These are phyloP conservation scores for Amblyopsis hoosieri DNA, from an alignment of 2,797 vertebrate genomes.

Conservation along the genomic window DNA sequence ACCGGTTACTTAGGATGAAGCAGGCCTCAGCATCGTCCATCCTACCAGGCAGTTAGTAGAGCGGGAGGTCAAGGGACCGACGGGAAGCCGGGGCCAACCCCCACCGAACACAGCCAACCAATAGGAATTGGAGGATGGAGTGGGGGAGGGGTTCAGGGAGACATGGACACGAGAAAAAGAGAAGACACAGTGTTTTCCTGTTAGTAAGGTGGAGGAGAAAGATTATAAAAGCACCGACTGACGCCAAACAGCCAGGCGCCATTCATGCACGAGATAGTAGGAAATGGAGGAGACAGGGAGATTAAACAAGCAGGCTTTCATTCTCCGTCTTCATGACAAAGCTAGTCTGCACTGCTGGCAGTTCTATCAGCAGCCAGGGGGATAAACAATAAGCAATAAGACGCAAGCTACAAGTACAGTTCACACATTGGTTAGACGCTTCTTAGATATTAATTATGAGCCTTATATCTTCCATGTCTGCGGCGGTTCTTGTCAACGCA, in stretches of 20 bases:
- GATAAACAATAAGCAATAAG: conserved; percentile 44
- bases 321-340: conserved; percentile 44
- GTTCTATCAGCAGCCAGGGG: conserved; percentile 31
- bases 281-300: conserved; percentile 49
- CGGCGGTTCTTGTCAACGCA: conserved; percentile 5
- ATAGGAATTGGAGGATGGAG: conserved; percentile 31
- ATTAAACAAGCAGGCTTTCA: conserved; percentile 47
- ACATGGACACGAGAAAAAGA: conserved; percentile 30
- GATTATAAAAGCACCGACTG: conserved; percentile 34
- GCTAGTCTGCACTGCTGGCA: conserved; percentile 32
- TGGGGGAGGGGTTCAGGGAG: conserved; percentile 24
- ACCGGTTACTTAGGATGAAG: conserved; percentile 88
- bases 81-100: conserved; percentile 31
- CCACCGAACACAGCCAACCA: not conserved
- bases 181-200: conserved; percentile 59
- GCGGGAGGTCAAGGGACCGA: conserved; percentile 19
- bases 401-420: conserved; percentile 46
- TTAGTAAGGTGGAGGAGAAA: conserved; percentile 61
- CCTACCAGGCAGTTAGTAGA: conserved; percentile 68
- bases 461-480: not conserved
- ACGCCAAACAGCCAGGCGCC: conserved; percentile 45
- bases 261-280: conserved; percentile 56
- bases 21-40: conserved; percentile 88
- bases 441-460: conserved; percentile 36
- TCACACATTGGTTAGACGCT: conserved; percentile 26